A percentile compares a stretch with the other conserved stretches of the same genome.
These are phyloP conservation scores for Neoascia interrupta DNA, from an alignment of 2,888 invertebrate genomes.

Conservation along the genomic window DNA sequence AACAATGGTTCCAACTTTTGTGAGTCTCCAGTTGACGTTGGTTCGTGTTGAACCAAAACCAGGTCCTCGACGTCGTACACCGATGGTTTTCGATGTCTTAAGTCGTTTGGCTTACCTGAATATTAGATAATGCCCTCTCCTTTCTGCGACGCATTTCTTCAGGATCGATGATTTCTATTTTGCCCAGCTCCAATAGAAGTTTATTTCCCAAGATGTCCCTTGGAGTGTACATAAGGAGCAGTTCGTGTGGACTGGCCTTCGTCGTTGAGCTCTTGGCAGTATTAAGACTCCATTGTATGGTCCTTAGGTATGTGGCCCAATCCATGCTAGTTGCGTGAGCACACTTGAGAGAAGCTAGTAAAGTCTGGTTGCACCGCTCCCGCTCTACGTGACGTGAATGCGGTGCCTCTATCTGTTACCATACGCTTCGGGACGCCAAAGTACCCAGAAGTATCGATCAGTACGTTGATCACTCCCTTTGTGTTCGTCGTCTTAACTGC, in stretches of 20 bases:
- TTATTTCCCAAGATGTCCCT: conserved; percentile 5
- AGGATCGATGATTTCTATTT: not conserved
- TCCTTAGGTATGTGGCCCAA: conserved; percentile 2
- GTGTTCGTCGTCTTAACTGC: too few relatives aligned
- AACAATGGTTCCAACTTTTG: too few relatives aligned
- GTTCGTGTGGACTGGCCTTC: conserved; percentile 9
- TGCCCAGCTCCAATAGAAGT: conserved; percentile 2
- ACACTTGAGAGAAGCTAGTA: not conserved
- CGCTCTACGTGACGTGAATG: not conserved
- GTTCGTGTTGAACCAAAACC: too few relatives aligned
- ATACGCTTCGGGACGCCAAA: conserved; percentile 71
- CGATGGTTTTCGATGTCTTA: not conserved
- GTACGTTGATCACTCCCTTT: too few relatives aligned
- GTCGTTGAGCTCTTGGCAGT: conserved; percentile 11
- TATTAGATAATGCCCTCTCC: conserved; percentile 3
- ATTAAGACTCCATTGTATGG: conserved; percentile 2
- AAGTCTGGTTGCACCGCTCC: not conserved
- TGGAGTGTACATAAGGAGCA: conserved; percentile 1
- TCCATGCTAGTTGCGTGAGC: not conserved
- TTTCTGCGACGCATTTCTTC: not conserved
- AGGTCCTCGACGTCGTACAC: too few relatives aligned
- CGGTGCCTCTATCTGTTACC: conserved; percentile 44
- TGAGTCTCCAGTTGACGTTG: too few relatives aligned
- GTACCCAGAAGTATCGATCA: conserved; percentile 55
- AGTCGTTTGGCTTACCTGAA: not conserved